Conservation (phyloP, 2,797 vertebrate genomes). For the Clarias platycephalus region DNA sequence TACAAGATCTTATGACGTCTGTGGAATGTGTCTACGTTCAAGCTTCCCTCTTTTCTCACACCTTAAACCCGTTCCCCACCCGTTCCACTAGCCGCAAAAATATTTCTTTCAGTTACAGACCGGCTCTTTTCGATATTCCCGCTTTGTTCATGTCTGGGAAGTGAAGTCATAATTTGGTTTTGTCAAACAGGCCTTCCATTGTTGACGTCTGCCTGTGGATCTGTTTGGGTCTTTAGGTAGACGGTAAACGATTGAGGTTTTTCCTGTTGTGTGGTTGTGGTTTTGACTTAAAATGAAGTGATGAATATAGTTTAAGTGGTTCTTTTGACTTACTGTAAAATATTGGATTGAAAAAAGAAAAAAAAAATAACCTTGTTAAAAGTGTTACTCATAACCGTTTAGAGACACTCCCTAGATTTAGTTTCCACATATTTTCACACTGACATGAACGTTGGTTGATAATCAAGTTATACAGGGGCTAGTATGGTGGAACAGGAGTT, state of each 20-base stretch:
- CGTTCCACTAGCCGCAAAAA: background rate
- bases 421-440: background rate
- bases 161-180: constrained; percentile 15
- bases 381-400: background rate
- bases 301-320: background rate
- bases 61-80: background rate
- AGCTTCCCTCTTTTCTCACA: background rate
- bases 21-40: constrained; percentile 5
- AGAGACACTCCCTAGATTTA: constrained; percentile 18
- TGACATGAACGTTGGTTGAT: constrained; percentile 19
- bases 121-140: background rate
- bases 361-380: background rate
- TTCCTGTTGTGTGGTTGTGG: background rate
- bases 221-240: constrained; percentile 20
- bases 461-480: constrained; percentile 3
- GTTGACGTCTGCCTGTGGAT: background rate
- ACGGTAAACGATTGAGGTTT: background rate
- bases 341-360: no score
- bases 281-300: background rate
- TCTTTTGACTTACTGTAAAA: constrained; percentile 1
- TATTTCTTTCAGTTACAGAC: constrained; percentile 21
- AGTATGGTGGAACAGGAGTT: background rate
- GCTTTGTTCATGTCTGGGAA: constrained; percentile 15
- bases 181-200: background rate
- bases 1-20: background rate